These are phyloP conservation scores for Glossosoma conforme DNA, from an alignment of 1,140 invertebrate genomes.

Conservation along the genomic window DNA sequence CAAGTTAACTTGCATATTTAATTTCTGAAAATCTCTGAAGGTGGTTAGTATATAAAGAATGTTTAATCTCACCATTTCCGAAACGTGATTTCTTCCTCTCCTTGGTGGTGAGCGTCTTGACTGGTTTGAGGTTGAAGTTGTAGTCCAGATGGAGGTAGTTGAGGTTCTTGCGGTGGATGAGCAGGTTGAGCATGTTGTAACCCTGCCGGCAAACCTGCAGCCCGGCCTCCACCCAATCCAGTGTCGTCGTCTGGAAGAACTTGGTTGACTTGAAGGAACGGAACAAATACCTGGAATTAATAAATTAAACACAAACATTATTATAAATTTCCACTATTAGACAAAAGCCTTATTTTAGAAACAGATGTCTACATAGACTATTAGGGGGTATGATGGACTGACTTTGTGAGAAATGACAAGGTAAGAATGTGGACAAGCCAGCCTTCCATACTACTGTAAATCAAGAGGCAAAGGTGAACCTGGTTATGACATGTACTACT, in stretches of 20 bases:
- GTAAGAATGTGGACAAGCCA: too few relatives aligned
- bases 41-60: too few relatives aligned
- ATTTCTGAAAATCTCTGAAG: too few relatives aligned
- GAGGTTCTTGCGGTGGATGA: conserved; percentile 99
- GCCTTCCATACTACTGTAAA: too few relatives aligned
- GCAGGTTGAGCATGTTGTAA: conserved; percentile 98
- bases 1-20: too few relatives aligned
- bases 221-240: conserved; percentile 99
- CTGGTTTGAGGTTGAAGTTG: conserved; percentile 99
- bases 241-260: conserved; percentile 98
- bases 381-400: too few relatives aligned
- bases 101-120: conserved; percentile 98
- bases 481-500: too few relatives aligned
- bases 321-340: too few relatives aligned
- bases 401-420: too few relatives aligned
- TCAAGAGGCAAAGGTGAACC: too few relatives aligned
- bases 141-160: conserved; percentile 99
- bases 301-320: not conserved
- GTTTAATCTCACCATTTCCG: conserved; percentile 87
- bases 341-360: too few relatives aligned
- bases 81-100: conserved; percentile 99
- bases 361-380: too few relatives aligned
- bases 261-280: conserved; percentile 99
- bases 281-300: conserved; percentile 73
- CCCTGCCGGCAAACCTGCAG: conserved; percentile 97